Conservation (phyloP, 2,888 invertebrate species). For the Microctonus brassicae region DNA sequence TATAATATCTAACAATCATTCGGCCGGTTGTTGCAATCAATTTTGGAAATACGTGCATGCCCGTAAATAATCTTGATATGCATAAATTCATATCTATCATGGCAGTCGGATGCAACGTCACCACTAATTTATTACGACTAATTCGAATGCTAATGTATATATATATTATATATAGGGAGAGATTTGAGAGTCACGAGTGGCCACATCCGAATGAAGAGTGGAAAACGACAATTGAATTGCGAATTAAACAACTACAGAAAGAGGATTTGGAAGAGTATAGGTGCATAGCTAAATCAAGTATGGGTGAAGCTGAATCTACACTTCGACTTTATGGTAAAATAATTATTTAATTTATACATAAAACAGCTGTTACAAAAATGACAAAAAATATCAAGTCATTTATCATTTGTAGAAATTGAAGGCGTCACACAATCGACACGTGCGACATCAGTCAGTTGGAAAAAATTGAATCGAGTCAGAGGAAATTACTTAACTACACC, state of each 20-base stretch:
- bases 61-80: constrained; percentile 17
- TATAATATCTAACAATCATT: constrained; percentile 5
- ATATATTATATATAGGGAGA: constrained; percentile 74
- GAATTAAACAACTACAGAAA: constrained; percentile 74
- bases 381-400: constrained; percentile 7
- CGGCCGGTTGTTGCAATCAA: constrained; percentile 4
- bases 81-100: constrained; percentile 15
- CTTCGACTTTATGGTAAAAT: constrained; percentile 77
- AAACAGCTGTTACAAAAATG: not conserved
- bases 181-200: constrained; percentile 76
- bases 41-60: constrained; percentile 12
- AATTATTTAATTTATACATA: not conserved
- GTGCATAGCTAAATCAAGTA: constrained; percentile 79
- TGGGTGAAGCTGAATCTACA: constrained; percentile 79
- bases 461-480: constrained; percentile 53
- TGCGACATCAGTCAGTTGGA: constrained; percentile 54
- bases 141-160: constrained; percentile 27
- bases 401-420: constrained; percentile 56
- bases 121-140: constrained; percentile 31
- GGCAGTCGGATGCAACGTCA: constrained; percentile 25
- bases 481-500: constrained; percentile 54
- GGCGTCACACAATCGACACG: constrained; percentile 54
- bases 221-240: constrained; percentile 76
- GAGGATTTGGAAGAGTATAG: constrained; percentile 79
- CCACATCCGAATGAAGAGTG: constrained; percentile 72